Base-by-base conservation (phyloP, 1,140 invertebrate genomes). In the Nasonia vitripennis region DNA sequence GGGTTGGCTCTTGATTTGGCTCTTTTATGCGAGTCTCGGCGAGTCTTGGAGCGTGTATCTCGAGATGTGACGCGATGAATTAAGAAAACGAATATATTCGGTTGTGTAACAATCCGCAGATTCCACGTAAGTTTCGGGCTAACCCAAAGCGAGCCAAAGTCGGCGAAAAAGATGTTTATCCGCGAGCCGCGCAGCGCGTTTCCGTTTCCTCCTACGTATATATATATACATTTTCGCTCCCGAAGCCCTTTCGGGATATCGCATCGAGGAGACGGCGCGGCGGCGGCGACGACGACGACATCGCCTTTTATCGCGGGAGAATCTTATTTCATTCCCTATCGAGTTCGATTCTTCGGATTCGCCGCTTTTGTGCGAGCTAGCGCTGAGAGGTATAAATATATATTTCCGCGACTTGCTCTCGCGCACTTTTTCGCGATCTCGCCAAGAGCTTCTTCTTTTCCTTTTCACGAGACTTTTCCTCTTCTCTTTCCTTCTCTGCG, bases 271-370 rank as follows among this genome's bases (percentile, higher is more conserved):
- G 55, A 62, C 55, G 55, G 20, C 55, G 48, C 48, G 14, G n/a
- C 55, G 55, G 7, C 62, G 48, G 48, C 48, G 14, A 62, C 55
- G 55, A n/a, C 62, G 48, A 12, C 27, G 41, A 14, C 12, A n/a
- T 23, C n/a, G 27, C 27, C 75, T 84, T 84, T 84, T 78, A 78
- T 83, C 62, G 73, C 67, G n/a, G 41, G 37, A 48, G 23, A 84
- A 78, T 84, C 67, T 78, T 78, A 78, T 84, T 84, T 55, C 75
- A 17, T 78, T 84, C 67, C 17, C 34, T 78, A 79, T 84, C 45
- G 77, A 71, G 78, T 78, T 34, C 62, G 27, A 78, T 23, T 71
- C 27, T 74, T 41, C 62, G 5, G 9, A 37, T 62, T 62, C 12
- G 6, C 41, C 48, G 10, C 31, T 20, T 75, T 75, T 67, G 17